A percentile compares a stretch with the other conserved stretches of the same genome.
These are phyloP conservation scores for Candoia aspera DNA, from an alignment of 2,113 vertebrate genomes.

Conservation along the genomic window DNA sequence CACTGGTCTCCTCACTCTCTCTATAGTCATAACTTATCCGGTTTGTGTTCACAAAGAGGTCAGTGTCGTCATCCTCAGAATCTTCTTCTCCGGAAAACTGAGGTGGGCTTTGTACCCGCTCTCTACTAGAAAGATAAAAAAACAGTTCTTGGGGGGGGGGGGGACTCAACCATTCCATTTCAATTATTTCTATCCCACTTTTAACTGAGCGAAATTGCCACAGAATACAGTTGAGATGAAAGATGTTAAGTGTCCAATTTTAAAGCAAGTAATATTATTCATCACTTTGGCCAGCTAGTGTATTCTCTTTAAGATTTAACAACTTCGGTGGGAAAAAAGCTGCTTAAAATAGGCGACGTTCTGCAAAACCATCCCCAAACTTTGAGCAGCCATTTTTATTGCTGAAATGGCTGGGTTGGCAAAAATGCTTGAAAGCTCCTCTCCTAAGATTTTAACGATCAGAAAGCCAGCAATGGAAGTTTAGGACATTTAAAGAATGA, in stretches of 20 bases:
- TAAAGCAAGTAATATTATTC: neutral
- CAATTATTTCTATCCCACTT: neutral
- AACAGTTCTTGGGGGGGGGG: rapidly evolving
- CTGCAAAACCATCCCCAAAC: neutral
- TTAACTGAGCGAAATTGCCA: neutral
- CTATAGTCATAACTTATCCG: conserved; percentile 79
- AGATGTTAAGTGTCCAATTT: neutral
- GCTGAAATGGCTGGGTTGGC: neutral
- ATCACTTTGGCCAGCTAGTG: neutral
- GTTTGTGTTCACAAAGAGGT: conserved; percentile 92
- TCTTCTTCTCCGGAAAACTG: conserved; percentile 49
- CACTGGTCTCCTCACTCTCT: conserved; percentile 81
- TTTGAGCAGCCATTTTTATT: neutral
- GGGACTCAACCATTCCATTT: neutral
- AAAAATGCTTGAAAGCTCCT: neutral
- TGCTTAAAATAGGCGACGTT: neutral
- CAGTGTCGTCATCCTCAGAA: conserved; percentile 84
- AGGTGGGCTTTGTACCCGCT: neutral
- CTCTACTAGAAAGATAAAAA: neutral
- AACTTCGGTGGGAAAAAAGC: neutral
- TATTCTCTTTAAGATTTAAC: neutral
- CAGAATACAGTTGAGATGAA: neutral
- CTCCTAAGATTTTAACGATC: neutral
- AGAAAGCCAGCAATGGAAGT: neutral
- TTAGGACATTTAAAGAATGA: neutral